These are phyloP conservation scores for Coendou prehensilis DNA, from an alignment of 2,797 vertebrate species.

Conservation along the genomic window DNA sequence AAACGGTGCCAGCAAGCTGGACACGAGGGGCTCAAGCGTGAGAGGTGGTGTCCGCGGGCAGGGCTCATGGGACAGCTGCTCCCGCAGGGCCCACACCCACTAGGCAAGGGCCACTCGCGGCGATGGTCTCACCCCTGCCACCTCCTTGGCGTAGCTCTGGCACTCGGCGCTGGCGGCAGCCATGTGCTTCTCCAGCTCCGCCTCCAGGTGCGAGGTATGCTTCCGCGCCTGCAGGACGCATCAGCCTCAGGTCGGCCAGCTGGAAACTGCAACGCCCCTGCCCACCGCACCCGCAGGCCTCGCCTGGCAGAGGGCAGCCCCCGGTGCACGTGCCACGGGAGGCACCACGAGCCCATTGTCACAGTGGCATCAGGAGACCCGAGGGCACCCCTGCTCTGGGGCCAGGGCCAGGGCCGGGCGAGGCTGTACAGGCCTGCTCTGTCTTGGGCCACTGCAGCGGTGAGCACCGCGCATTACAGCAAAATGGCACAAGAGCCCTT, in stretches of 20 bases:
- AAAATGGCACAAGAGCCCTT: background rate
- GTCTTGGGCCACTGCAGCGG: background rate
- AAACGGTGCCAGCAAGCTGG: background rate
- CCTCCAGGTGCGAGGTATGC: constrained; percentile 93
- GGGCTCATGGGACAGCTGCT: too few species aligned
- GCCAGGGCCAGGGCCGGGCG: background rate
- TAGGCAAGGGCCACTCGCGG: background rate
- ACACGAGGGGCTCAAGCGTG: background rate
- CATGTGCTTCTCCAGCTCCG: constrained; percentile 95
- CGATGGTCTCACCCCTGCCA: constrained; percentile 89
- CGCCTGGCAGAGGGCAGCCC: background rate
- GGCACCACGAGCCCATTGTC: background rate
- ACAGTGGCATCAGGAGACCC: background rate
- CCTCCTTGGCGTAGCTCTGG: constrained; percentile 91
- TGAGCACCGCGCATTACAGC: background rate
- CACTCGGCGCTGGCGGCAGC: constrained; percentile 90
- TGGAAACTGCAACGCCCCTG: fast-evolving
- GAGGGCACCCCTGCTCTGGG: background rate
- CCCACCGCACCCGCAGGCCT: too few species aligned
- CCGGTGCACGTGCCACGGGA: background rate
- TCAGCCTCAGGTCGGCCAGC: background rate
- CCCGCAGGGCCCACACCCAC: fast-evolving
- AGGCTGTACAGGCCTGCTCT: background rate
- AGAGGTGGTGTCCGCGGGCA: too few species aligned
- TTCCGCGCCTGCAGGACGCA: constrained; percentile 90